phyloP scores from a whole-genome alignment of 2,888 invertebrate genomes.

The Andrena praecox region DNA sequence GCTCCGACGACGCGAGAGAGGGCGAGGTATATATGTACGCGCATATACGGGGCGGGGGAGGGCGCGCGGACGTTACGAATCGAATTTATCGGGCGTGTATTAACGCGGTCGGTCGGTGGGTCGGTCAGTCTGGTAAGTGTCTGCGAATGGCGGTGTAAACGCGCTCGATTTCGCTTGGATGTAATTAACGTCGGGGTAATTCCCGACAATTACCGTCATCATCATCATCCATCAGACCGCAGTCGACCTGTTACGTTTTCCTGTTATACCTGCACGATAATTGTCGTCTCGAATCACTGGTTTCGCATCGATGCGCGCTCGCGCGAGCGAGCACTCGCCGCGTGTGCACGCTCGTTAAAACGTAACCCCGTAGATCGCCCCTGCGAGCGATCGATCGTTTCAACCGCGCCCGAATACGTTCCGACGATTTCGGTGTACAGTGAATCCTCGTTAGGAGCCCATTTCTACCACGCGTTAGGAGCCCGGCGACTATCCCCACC shows the following conservation, averaged over 20 bases:
- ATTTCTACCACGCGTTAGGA: too few relatives aligned
- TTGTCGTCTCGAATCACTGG: slow-evolving; percentile 68
- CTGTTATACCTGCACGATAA: slow-evolving; percentile 73
- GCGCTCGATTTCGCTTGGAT: slow-evolving; percentile 65
- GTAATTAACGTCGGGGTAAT: slow-evolving; percentile 73
- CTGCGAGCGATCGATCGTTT: slow-evolving; percentile 6
- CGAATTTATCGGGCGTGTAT: slow-evolving; percentile 72
- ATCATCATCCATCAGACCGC: slow-evolving; percentile 72
- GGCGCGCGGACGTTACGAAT: slow-evolving; percentile 55
- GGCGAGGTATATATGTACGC: not conserved
- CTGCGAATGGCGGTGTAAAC: slow-evolving; percentile 66
- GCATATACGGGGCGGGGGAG: slow-evolving; percentile 48
- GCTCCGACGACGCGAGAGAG: slow-evolving; percentile 49
- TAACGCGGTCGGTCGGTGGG: slow-evolving; percentile 61
- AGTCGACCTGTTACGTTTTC: slow-evolving; percentile 74
- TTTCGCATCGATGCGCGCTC: slow-evolving; percentile 53
- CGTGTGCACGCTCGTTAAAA: slow-evolving; percentile 42
- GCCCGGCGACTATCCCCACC: too few relatives aligned
- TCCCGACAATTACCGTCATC: slow-evolving; percentile 74
- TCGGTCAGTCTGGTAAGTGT: slow-evolving; percentile 70
- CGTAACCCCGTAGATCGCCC: slow-evolving; percentile 12
- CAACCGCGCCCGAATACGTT: not conserved
- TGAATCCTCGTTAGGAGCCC: too few relatives aligned
- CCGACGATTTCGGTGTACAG: too few relatives aligned
- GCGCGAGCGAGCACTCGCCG: not conserved